Base-by-base conservation (phyloP, 2,888 invertebrate genomes). In the Catocala nupta region DNA sequence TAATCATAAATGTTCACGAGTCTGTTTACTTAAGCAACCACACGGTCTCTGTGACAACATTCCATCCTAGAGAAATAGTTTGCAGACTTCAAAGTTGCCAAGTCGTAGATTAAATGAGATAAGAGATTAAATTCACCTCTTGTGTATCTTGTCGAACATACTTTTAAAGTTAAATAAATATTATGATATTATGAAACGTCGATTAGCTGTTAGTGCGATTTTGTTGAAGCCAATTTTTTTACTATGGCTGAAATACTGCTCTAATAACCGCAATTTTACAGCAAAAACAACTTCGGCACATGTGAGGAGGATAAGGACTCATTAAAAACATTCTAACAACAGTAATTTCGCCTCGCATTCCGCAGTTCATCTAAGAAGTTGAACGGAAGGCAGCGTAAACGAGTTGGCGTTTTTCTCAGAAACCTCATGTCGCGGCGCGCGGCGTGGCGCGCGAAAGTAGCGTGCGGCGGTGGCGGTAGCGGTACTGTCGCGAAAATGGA, bases 121-220 rank as follows among this genome's bases (percentile, higher is more conserved):
- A 82, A 82, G 80, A 87, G 82, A 88, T 87, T 87, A 87, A 86
- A 86, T 84, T 84, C 78, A 82, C 81, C 80, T 78, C 65, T 68
- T 42, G 49, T 68, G 48, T 65, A 63, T 65, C 65, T 68, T 63
- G 63, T 58, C 47, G 45, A 67, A 60, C 52, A 62, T 63, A 57
- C 55, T 68, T 65, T 56, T 59, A 55, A 67, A 62, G 59, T 63
- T 60, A 72, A 48, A 63, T 67, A 62, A 63, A 57, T 65, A 48
- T 55, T 48, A 5, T 47, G 16, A 47, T 47, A 47, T 9, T 13
- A 9, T 9, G 36, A 39, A 39, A 9, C 36, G 9, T 39, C 36
- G 9, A 39, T 39, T 47, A 13, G 13, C 11, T 9, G 47, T 47
- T 47, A 25, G 16, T 47, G 47, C 12, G 47, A 47, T 43, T 43